Percentiles rank a stretch among this genome's conserved stretches.
Conservation (phyloP, 2,113 vertebrate genomes). For the Thamnophis sirtalis region DNA sequence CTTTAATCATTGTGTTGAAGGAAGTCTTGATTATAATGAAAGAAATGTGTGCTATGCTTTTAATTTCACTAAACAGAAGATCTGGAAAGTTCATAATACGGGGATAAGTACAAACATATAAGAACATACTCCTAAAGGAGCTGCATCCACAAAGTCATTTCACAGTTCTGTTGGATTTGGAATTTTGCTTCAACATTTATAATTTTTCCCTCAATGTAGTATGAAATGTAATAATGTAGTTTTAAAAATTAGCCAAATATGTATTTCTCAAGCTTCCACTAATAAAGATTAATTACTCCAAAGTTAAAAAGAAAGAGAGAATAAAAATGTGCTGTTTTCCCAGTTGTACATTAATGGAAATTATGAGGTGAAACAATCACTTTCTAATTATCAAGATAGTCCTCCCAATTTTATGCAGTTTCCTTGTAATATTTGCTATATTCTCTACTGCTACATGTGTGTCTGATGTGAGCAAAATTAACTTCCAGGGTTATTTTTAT, state of each 20-base stretch:
- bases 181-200: background rate
- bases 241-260: background rate
- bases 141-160: background rate
- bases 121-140: background rate
- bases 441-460: background rate
- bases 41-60: constrained; percentile 16
- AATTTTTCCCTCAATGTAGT: background rate
- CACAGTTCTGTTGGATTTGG: background rate
- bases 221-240: background rate
- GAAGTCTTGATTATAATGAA: background rate
- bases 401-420: background rate
- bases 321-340: background rate
- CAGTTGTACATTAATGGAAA: background rate
- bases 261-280: background rate
- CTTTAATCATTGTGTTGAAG: constrained; percentile 5
- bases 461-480: background rate
- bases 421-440: background rate
- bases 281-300: background rate
- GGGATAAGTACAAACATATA: background rate
- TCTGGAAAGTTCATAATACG: background rate
- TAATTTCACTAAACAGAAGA: background rate
- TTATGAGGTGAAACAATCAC: background rate
- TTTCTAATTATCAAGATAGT: background rate
- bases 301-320: background rate
- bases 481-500: background rate